Evolutionary conservation across 92 coral and sea anemone genomes (phyloP), one percentile per base, ranked within the genome.

Genomic region (Phenganax marumi): DNA sequence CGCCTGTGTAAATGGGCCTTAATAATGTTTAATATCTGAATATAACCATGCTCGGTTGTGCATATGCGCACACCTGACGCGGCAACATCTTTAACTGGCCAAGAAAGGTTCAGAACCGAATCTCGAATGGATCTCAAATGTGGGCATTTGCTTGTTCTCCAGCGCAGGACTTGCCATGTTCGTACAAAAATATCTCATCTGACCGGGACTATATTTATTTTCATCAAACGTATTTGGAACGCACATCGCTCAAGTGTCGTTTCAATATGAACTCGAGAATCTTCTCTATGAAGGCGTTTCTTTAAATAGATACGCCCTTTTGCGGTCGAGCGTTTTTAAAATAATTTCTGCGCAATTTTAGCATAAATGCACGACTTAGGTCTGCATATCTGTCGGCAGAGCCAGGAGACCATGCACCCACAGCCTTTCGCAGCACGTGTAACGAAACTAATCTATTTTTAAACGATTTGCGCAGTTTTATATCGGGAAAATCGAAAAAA

Each of bases 401-500:
- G 12, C 25, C 68, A 0, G 10, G 25, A 56, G 18, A 62, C 68
- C n/a, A 62, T 19, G 33, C 10, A 12, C 22, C 8, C 68, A 62
- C 68, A 62, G 68, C 68, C 68, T 33, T 13, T n/a, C 68, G 10
- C 43, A 62, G 68, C 68, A 19, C 10, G 68, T 19, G 6, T 62
- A 18, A 62, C 68, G 18, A 23, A 19, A 62, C 68, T 62, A 18
- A 62, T 62, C 33, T 62, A 62, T 62, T 62, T 62, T 11, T 62
- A 62, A 62, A 62, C 43, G 43, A 33, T 33, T 5, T 62, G 33
- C 33, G 14, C 10, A 10, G 0, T n/a, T 23, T 62, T 7, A 10
- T 12, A 8, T 25, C 10, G 63, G 1, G 13, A 8, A 62, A 62
- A 62, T 62, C 68, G 22, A 10, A 62, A 23, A 8, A 7, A 23